Percentiles rank a stretch among this genome's conserved stretches.
Evolutionary conservation across 2,113 vertebrate genomes (phyloP).

Genomic region (Coracopsis vasa): DNA sequence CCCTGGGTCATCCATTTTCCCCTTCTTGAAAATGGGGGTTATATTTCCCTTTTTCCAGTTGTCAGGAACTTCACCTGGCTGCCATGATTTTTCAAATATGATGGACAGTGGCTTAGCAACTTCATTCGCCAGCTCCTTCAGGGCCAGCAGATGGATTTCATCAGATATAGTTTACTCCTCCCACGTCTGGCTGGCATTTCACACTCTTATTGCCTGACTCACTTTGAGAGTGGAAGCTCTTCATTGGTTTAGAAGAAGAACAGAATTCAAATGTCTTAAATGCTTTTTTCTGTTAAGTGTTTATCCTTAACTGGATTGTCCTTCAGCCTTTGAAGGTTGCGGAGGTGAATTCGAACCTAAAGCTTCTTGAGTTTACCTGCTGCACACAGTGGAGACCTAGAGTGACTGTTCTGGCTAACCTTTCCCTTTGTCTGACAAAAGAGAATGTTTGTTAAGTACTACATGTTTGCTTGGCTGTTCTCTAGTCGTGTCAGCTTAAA

Average conservation of each 20-base stretch:
- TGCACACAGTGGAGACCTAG: fast-evolving
- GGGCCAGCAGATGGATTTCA: too few relatives aligned
- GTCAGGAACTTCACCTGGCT: too few relatives aligned
- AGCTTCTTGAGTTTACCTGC: not conserved
- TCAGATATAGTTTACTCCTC: not conserved
- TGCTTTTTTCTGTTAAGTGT: not conserved
- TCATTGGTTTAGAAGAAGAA: not conserved
- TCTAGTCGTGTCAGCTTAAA: not conserved
- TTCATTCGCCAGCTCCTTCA: too few relatives aligned
- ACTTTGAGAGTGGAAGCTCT: not conserved
- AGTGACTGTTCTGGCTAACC: not conserved
- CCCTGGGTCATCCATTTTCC: too few relatives aligned
- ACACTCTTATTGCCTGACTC: not conserved
- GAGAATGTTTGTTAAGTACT: not conserved
- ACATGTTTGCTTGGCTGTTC: not conserved
- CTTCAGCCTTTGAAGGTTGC: not conserved
- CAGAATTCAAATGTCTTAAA: not conserved
- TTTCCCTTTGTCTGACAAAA: not conserved
- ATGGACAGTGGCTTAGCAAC: too few relatives aligned
- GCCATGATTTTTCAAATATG: too few relatives aligned
- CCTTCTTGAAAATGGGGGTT: too few relatives aligned
- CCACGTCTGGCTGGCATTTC: not conserved
- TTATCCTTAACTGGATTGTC: not conserved
- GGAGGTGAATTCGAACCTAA: not conserved
- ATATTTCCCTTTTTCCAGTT: too few relatives aligned